Conservation (phyloP, 2,888 invertebrate species). For the Spatulosminthurus flaviceps region DNA sequence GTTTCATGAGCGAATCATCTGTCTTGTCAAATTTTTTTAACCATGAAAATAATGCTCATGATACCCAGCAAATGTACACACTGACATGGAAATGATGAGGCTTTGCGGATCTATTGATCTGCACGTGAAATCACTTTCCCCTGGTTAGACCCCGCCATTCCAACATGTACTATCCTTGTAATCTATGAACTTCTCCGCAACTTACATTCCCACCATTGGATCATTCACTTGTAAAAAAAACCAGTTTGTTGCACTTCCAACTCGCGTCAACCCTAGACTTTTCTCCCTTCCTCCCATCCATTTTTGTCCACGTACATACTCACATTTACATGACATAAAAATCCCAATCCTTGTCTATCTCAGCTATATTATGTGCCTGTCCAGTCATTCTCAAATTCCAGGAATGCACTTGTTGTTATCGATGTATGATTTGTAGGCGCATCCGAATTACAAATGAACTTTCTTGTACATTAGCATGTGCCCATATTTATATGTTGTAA, state of each 20-base stretch:
- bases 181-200: background rate
- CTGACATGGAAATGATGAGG: constrained; percentile 18
- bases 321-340: too few species aligned
- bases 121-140: background rate
- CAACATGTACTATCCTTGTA: background rate
- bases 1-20: background rate
- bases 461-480: too few species aligned
- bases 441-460: too few species aligned
- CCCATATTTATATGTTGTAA: too few species aligned
- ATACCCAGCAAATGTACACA: background rate
- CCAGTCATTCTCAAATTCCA: too few species aligned
- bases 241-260: background rate
- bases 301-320: background rate
- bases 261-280: background rate
- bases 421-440: too few species aligned
- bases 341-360: too few species aligned
- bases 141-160: background rate
- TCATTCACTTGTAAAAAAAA: background rate
- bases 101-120: background rate
- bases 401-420: too few species aligned
- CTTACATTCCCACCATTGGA: background rate
- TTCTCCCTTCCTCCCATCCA: background rate
- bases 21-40: constrained; percentile 16
- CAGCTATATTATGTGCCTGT: too few species aligned
- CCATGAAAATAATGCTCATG: background rate